A percentile compares a stretch with the other conserved stretches of the same genome.
These are phyloP conservation scores for Chrysolina haemoptera DNA, from an alignment of 2,888 invertebrate species.

Conservation along the genomic window DNA sequence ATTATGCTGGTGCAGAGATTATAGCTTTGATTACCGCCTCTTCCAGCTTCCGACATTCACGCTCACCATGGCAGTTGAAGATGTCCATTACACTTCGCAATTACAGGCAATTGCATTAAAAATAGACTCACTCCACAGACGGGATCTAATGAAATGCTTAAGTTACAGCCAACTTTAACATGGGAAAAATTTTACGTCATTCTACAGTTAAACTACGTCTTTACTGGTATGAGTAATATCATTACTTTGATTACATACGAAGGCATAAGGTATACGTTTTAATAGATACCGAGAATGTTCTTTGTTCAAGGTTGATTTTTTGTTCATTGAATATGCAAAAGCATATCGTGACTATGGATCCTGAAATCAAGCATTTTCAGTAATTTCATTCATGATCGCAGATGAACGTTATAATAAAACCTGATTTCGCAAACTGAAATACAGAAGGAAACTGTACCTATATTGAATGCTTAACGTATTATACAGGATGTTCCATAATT, in stretches of 20 bases:
- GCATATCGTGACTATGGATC: conserved; percentile 13
- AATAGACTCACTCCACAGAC: conserved; percentile 57
- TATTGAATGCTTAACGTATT: no score
- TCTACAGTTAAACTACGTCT: conserved; percentile 46
- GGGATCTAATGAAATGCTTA: conserved; percentile 55
- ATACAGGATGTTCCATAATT: no score
- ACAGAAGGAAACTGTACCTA: background rate
- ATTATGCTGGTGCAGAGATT: conserved; percentile 54
- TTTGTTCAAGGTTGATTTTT: conserved; percentile 32
- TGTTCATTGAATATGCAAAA: conserved; percentile 23
- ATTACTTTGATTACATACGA: conserved; percentile 45
- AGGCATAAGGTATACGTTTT: conserved; percentile 37
- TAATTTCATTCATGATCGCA: conserved; percentile 9
- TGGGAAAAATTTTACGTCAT: conserved; percentile 49
- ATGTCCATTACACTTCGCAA: conserved; percentile 63
- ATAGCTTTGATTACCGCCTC: conserved; percentile 62
- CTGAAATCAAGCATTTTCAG: conserved; percentile 5
- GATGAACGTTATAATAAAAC: background rate
- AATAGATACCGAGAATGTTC: conserved; percentile 24
- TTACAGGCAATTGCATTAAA: conserved; percentile 60
- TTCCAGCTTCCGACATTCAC: conserved; percentile 65
- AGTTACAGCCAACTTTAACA: conserved; percentile 51
- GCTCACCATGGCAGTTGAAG: conserved; percentile 61
- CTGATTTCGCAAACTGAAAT: background rate
- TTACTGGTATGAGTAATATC: conserved; percentile 42